Evolutionary conservation across 2,113 vertebrate species (phyloP), one percentile per base, ranked within the genome.

Genomic region (Collichthys lucidus): DNA sequence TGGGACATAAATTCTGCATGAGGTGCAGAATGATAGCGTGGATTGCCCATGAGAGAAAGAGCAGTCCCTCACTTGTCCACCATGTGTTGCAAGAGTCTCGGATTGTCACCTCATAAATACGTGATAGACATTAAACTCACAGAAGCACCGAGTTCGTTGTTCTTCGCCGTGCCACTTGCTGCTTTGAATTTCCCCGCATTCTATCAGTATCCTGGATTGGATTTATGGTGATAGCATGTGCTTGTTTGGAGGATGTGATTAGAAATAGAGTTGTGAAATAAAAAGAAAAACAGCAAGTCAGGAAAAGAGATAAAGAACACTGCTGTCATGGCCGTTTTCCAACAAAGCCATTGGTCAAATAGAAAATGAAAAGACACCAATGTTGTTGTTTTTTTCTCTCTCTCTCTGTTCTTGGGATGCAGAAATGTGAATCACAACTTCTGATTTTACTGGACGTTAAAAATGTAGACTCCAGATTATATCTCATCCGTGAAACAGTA

Each of bases 261-360:
- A 35, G 53, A 57, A 63, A 80, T 63, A 53, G 71, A 44, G 46
- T 81, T 81, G 80, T 78, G 77, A 83, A 86, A 80, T 56, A 67
- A 67, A 1, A 29, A 47, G 62, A 79, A 2, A 74, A 61, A 82
- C 40, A 49, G 64, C 2, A 2, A 66, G 68, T 52, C 60, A 19
- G 5, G 22, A 7, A 44, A 57, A 60, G 70, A 62, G 42, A 70
- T 81, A 77, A 75, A 55, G 42, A 66, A 49, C 57, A 16, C 57
- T 16, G 44, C 31, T 60, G 14, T 56, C 66, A 47, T 62, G 70
- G 47, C 49, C 67, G 57, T 61, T 61, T 22, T 52, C 55, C 35
- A 35, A 22, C 44, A 24, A 40, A 80, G 67, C 14, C 60, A 44
- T 42, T 46, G 44, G 44, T 14, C 44, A 46, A 46, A 46, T 15